Conservation (phyloP, 2,113 vertebrate genomes). For the Cathartes aura region DNA sequence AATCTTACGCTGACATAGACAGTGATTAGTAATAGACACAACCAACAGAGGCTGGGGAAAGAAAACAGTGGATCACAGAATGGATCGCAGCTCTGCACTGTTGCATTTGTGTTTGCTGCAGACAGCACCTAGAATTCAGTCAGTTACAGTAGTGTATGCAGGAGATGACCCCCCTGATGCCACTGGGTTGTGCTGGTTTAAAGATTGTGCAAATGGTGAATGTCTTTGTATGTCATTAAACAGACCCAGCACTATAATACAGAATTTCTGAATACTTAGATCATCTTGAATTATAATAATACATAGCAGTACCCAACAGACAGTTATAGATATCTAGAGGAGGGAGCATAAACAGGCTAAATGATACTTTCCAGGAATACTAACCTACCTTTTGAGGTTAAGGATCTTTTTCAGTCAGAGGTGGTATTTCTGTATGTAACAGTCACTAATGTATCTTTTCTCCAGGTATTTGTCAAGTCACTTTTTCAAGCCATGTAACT, state of each 20-base stretch:
- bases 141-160: not conserved
- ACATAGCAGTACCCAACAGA: not conserved
- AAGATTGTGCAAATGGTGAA: not conserved
- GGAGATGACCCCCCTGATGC: not conserved
- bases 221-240: not conserved
- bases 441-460: not conserved
- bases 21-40: not conserved
- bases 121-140: not conserved
- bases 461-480: not conserved
- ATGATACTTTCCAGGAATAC: not conserved
- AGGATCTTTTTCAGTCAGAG: not conserved
- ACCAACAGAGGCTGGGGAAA: not conserved
- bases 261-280: not conserved
- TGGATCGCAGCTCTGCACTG: rapidly evolving
- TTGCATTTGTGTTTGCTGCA: not conserved
- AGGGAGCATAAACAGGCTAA: not conserved
- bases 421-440: not conserved
- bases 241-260: not conserved
- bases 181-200: not conserved
- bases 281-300: not conserved
- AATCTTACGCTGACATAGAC: not conserved
- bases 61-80: not conserved
- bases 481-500: not conserved
- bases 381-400: not conserved
- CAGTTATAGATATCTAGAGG: not conserved